Evolutionary conservation across 2,113 vertebrate species (phyloP).

Genomic region (Amphilophus citrinellus): DNA sequence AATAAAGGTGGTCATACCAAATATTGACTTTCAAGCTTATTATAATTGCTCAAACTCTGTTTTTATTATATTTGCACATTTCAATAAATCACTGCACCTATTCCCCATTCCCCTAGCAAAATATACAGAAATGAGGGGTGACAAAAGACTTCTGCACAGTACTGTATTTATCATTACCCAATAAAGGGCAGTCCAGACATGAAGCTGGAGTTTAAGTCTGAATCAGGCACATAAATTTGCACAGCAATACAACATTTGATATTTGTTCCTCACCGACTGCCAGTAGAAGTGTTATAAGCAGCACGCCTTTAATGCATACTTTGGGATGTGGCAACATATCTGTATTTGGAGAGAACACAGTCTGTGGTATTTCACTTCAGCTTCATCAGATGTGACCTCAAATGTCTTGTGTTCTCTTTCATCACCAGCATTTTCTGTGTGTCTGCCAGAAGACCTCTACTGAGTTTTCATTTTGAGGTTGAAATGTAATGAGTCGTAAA

Average conservation of each 20-base stretch:
- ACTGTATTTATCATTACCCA: neutral
- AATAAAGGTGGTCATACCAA: neutral
- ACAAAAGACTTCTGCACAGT: neutral
- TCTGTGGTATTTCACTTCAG: slow-evolving; percentile 29
- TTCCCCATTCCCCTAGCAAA: neutral
- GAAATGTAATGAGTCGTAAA: slow-evolving; percentile 61
- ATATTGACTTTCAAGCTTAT: neutral
- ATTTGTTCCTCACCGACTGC: slow-evolving; percentile 8
- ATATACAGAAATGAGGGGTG: neutral
- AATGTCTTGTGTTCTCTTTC: slow-evolving; percentile 41
- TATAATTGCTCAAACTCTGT: neutral
- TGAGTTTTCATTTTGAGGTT: slow-evolving; percentile 63
- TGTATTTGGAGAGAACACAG: slow-evolving; percentile 34
- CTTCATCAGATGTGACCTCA: slow-evolving; percentile 43
- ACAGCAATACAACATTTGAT: slow-evolving; percentile 8
- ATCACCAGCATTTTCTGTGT: slow-evolving; percentile 29
- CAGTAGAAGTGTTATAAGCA: slow-evolving; percentile 30
- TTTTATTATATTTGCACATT: neutral
- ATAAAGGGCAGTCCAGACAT: slow-evolving; percentile 19
- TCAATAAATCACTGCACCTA: neutral
- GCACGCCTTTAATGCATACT: slow-evolving; percentile 14
- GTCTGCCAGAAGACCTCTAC: slow-evolving; percentile 58
- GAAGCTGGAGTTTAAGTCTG: neutral
- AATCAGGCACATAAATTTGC: slow-evolving; percentile 31
- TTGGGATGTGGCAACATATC: slow-evolving; percentile 45